Percentiles rank a stretch among this genome's conserved stretches.
These are phyloP conservation scores for Lethenteron camtschaticum DNA, from an alignment of 2,113 vertebrate genomes.

Conservation along the genomic window DNA sequence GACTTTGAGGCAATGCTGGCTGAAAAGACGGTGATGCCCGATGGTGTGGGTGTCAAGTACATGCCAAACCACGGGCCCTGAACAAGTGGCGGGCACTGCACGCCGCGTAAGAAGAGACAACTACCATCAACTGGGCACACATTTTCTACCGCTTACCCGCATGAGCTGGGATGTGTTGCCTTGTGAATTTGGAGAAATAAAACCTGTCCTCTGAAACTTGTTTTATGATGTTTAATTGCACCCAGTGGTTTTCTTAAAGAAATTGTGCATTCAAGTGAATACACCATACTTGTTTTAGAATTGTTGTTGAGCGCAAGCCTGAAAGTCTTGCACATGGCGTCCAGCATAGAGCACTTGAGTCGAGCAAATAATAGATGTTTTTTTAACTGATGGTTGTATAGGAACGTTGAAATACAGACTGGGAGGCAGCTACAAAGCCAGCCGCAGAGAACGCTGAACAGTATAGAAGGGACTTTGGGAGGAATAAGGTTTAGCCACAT, in stretches of 20 bases:
- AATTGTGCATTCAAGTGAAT: neutral
- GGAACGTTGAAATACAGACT: too few relatives aligned
- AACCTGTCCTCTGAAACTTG: neutral
- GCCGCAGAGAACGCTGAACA: too few relatives aligned
- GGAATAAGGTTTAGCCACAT: too few relatives aligned
- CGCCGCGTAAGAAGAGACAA: slow-evolving; percentile 15
- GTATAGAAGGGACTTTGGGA: too few relatives aligned
- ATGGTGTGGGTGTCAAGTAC: slow-evolving; percentile 68
- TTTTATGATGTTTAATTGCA: neutral
- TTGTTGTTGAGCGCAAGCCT: too few relatives aligned
- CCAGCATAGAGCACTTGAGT: too few relatives aligned
- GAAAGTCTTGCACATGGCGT: too few relatives aligned
- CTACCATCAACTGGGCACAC: neutral
- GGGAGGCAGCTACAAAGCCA: too few relatives aligned
- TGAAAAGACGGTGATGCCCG: slow-evolving; percentile 51
- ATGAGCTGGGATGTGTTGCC: neutral
- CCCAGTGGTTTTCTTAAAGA: neutral
- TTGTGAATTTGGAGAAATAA: too few relatives aligned
- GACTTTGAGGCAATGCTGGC: slow-evolving; percentile 61
- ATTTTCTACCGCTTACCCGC: neutral
- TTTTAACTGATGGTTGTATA: too few relatives aligned
- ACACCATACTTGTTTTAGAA: too few relatives aligned
- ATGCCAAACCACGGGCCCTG: slow-evolving; percentile 50
- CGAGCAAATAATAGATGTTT: too few relatives aligned
- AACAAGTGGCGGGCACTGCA: slow-evolving; percentile 43